Percentiles rank a stretch among this genome's conserved stretches.
Evolutionary conservation across 2,888 invertebrate species (phyloP).

Genomic region (Monoplex corrugatus): DNA sequence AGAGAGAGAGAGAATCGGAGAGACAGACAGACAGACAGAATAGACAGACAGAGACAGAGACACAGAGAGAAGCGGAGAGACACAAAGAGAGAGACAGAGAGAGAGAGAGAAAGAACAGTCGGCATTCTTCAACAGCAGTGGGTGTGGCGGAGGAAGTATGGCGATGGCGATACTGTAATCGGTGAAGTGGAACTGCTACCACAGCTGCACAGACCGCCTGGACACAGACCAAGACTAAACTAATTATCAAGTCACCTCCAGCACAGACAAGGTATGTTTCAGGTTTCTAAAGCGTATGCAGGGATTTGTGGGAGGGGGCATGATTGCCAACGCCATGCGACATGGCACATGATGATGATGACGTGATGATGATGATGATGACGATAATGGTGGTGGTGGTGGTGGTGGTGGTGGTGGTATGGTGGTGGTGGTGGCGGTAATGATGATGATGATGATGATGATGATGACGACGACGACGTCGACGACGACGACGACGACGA

Average conservation of each 20-base stretch:
- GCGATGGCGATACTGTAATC: no score
- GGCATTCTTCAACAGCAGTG: neutral
- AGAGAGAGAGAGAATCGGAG: conserved; percentile 20
- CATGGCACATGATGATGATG: no score
- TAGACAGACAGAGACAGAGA: conserved; percentile 10
- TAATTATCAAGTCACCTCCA: no score
- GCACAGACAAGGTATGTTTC: no score
- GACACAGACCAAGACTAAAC: no score
- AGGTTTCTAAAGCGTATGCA: neutral
- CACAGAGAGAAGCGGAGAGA: no score
- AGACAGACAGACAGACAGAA: conserved; percentile 29
- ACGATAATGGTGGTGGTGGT: neutral
- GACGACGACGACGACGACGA: neutral
- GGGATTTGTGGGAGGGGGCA: no score
- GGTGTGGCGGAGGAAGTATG: no score
- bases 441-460: neutral
- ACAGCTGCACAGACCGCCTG: no score
- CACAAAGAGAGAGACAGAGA: no score
- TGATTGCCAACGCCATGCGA: no score
- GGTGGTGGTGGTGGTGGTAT: neutral
- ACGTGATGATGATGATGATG: neutral
- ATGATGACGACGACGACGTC: neutral
- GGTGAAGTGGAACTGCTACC: no score
- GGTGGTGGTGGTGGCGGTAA: neutral
- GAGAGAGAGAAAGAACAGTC: neutral